phyloP scores from a whole-genome alignment of 2,888 invertebrate species.

The Allolobophora icterica region DNA sequence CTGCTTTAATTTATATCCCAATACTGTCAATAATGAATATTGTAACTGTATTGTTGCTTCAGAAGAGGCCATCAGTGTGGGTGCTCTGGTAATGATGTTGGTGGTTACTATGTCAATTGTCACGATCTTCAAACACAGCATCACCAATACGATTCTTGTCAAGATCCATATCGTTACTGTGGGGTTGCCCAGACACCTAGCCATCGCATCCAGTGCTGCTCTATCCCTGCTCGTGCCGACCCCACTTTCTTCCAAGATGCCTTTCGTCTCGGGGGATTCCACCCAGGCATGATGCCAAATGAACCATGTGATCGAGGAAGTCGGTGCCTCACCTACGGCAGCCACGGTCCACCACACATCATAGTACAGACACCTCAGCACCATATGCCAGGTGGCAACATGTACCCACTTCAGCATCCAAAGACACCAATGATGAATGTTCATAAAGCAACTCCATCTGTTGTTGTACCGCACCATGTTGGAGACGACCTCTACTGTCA shows the following conservation, averaged over 20 bases:
- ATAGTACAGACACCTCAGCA: neutral
- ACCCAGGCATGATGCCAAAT: conserved; percentile 25
- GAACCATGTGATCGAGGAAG: conserved; percentile 19
- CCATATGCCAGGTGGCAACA: neutral
- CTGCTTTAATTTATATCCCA: neutral
- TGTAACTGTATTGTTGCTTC: neutral
- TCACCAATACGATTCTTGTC: neutral
- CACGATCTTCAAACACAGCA: conserved; percentile 18
- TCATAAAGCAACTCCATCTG: conserved; percentile 17
- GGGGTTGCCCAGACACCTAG: neutral
- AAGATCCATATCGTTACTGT: conserved; percentile 1
- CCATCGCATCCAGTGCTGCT: neutral
- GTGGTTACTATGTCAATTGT: conserved; percentile 23
- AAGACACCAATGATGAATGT: neutral
- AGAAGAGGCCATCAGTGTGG: neutral
- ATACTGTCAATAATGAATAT: neutral
- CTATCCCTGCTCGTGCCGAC: neutral
- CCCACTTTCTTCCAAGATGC: neutral
- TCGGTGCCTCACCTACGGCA: neutral
- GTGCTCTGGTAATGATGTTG: neutral
- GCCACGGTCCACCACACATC: conserved; percentile 2
- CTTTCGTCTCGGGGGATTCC: neutral
- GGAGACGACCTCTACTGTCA: neutral
- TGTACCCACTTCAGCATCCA: neutral
- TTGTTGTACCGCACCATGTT: conserved; percentile 22